phyloP scores from a whole-genome alignment of 1,140 invertebrate species.

The Polyergus mexicanus region DNA sequence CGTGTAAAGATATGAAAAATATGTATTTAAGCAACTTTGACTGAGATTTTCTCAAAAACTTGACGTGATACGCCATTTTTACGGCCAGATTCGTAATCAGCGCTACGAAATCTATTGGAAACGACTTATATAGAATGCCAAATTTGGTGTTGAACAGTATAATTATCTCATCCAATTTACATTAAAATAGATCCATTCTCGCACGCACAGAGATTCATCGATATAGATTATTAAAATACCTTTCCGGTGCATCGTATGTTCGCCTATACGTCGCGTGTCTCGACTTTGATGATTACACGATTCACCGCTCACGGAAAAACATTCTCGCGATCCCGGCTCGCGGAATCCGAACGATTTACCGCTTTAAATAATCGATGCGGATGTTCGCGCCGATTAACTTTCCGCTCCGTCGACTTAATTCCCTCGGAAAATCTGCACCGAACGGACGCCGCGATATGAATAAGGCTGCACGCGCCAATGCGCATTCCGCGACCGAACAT shows the following conservation, averaged over 20 bases:
- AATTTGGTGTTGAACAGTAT: too few relatives aligned
- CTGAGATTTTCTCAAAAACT: too few relatives aligned
- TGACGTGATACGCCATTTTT: too few relatives aligned
- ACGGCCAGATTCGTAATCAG: too few relatives aligned
- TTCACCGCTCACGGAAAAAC: constrained; percentile 2
- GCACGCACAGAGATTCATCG: neutral
- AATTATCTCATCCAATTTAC: neutral
- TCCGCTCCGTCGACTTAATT: constrained; percentile 66
- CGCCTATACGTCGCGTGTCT: too few relatives aligned
- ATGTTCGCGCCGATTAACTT: constrained; percentile 51
- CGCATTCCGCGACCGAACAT: constrained; percentile 53
- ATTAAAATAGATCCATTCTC: neutral
- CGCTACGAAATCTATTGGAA: too few relatives aligned
- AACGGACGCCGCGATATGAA: constrained; percentile 60
- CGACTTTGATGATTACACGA: constrained; percentile 6
- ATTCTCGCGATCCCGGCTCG: constrained; percentile 9
- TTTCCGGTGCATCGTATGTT: neutral
- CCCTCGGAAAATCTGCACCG: constrained; percentile 49
- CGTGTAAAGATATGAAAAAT: too few relatives aligned
- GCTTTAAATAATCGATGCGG: constrained; percentile 23
- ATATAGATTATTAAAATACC: neutral
- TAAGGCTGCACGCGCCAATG: constrained; percentile 58
- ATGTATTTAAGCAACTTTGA: too few relatives aligned
- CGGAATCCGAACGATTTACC: constrained; percentile 24
- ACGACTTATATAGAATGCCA: too few relatives aligned